Base-by-base conservation (phyloP, 2,888 invertebrate genomes). In the Sylvicola fuscatus region DNA sequence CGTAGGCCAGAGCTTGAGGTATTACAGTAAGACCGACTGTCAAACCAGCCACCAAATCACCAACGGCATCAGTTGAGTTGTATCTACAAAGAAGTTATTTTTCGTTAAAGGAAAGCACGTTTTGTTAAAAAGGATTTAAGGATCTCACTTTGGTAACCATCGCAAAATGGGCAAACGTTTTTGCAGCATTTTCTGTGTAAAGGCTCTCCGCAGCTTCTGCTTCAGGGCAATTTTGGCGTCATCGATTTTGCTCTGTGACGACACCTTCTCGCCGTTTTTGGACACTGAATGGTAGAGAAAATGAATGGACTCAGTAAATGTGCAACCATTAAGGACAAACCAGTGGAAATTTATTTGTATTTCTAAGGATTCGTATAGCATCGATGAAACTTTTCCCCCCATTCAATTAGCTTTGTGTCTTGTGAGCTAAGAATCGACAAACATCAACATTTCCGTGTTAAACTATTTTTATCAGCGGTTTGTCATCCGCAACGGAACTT, bases 11-110 rank as follows among this genome's bases (percentile, higher is more conserved):
- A 11, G 81, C 80, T 60, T 90, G 90, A 11, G 90, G 92, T 46
- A 93, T 87, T 37, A 92, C 87, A 1, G 90, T 92, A 39, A 92
- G 67, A 0, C 89, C 92, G 11, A 92, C 90, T 2, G 90, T 89
- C 38, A 92, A 61, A 37, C 90, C 90, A 3, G 92, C 90, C 41
- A 93, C 80, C 31, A 87, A 54, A 62, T 93, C 92, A 8, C 87
- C 83, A 35, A 84, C 58, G 6, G 83, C 75, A 58, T 77, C 71
- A 39, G 70, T 66, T 6, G 61, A 50, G 46, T 64, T 72, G 61
- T 89, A 87, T 43, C 58, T 60, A 50, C 5, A 21, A 21, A 21
- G 8, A 21, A 21, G 8, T 8, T 6, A 6, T 21, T 21, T 32
- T 28, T 13, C 11, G n/a, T n/a, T 27, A 16, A 5, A 3, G n/a